A percentile compares a stretch with the other conserved stretches of the same genome.
These are phyloP conservation scores for Heliconius sara DNA, from an alignment of 2,888 invertebrate species.

Conservation along the genomic window DNA sequence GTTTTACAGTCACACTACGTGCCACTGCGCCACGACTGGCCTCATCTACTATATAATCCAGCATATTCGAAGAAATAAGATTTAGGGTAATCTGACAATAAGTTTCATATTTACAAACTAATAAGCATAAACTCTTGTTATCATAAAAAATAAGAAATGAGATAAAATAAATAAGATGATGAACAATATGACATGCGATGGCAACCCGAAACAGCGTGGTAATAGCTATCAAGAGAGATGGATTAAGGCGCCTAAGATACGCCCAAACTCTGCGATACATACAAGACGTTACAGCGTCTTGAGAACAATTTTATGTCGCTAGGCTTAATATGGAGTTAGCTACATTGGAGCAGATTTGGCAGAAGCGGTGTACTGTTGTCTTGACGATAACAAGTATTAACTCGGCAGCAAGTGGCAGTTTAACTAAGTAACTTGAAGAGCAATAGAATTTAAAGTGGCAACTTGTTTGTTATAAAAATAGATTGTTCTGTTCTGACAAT, in stretches of 20 bases:
- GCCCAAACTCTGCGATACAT: slow-evolving; percentile 34
- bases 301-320: slow-evolving; percentile 44
- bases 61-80: neutral
- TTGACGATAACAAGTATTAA: slow-evolving; percentile 30
- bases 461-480: neutral
- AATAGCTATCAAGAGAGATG: slow-evolving; percentile 35
- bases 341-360: slow-evolving; percentile 32
- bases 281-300: slow-evolving; percentile 42
- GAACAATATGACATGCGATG: slow-evolving; percentile 32
- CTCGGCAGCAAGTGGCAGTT: slow-evolving; percentile 22
- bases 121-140: slow-evolving; percentile 15
- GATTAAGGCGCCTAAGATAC: slow-evolving; percentile 42
- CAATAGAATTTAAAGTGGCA: slow-evolving; percentile 24
- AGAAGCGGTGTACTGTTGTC: slow-evolving; percentile 19
- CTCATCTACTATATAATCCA: neutral
- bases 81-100: neutral
- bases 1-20: too few relatives aligned
- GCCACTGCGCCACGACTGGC: too few relatives aligned
- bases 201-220: slow-evolving; percentile 36
- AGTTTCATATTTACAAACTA: neutral
- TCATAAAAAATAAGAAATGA: slow-evolving; percentile 22
- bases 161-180: slow-evolving; percentile 22
- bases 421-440: slow-evolving; percentile 21
- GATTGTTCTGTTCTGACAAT: neutral
- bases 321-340: slow-evolving; percentile 38